Evolutionary conservation across 2,888 invertebrate genomes (phyloP), one percentile per base, ranked within the genome.

Genomic region (Hanleya hanleyi): DNA sequence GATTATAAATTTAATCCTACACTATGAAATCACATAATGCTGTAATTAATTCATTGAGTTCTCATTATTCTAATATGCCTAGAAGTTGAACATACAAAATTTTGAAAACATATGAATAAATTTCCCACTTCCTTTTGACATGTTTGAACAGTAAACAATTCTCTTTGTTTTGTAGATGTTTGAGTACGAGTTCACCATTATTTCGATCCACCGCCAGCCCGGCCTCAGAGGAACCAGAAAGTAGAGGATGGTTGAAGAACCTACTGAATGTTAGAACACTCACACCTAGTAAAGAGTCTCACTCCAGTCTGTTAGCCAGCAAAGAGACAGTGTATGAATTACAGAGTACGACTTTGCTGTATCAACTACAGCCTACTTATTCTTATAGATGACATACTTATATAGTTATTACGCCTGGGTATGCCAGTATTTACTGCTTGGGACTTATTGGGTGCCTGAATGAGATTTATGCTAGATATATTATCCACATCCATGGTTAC

Each of bases 291-390:
- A 97, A 97, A 91, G 97, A 97, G 90, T 95, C 98, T 2, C 99
- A 99, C 91, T 98, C 98, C 87, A 95, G 97, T 79, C 96, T 98
- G 94, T 93, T 99, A 65, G 97, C 98, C 86, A 97, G 97, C 91
- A 98, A 98, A 91, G 98, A 98, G 91, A 94, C 95, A 73, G 95
- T 99, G 85, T 99, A 97, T 91, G 97, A 98, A 78, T 93, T 99
- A 74, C 96, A 97, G 90, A 98, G 92, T 92, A 82, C 82, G 90
- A 79, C 9, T 66, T 57, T 1, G 22, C 7, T 15, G 9, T 57
- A 22, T 22, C 18, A 41, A 41, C 41, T 12, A 12, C 18, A 12
- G 9, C 41, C 18, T n/a, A n/a, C n/a, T n/a, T n/a, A n/a, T n/a
- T 15, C n/a, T 47, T 47, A n/a, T n/a, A 15, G 47, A 12, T 15